Base-by-base conservation (phyloP, 2,888 invertebrate species). In the Trissoscelio sp. region DNA sequence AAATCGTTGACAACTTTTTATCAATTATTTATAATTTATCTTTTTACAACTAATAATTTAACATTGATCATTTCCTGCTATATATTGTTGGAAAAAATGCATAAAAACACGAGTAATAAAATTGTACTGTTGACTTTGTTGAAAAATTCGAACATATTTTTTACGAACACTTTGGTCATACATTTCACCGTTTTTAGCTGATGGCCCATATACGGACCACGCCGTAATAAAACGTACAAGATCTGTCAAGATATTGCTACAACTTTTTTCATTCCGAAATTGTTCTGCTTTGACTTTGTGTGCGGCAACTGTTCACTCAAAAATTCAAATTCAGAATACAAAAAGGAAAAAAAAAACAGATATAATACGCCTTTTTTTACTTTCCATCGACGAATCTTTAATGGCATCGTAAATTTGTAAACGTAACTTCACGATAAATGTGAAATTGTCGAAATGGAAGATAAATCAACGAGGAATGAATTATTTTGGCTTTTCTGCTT, bases 331-430 rank as follows among this genome's bases (percentile, higher is more conserved):
- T 39, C n/a, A n/a, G 14, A 11, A 18, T 9, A 12, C 20, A 20
- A n/a, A 16, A 5, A 53, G 16, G 28, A 53, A 53, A 31, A 28
- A 53, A n/a, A 0, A n/a, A n/a, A n/a, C n/a, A 12, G 20, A 31
- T 11, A 34, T 34, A 37, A 16, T 18, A 39, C 39, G 12, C n/a
- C n/a, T n/a, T n/a, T 58, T 64, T 64, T 64, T 34, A 64, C 64
- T 64, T 48, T 48, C 44, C 34, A 34, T 64, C 48, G 64, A 48
- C n/a, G 6, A 34, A 7, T 22, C 22, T 24, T 46, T 42, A 67
- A 67, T 20, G 66, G 48, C 66, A 20, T 67, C 66, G 14, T 67
- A 67, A 42, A 67, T 67, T n/a, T n/a, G n/a, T n/a, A n/a, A n/a
- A n/a, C n/a, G n/a, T n/a, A n/a, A 42, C 39, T 42, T 55, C 20